Evolutionary conservation across 2,888 invertebrate genomes (phyloP).

Genomic region (Tetanocera ferruginea): DNA sequence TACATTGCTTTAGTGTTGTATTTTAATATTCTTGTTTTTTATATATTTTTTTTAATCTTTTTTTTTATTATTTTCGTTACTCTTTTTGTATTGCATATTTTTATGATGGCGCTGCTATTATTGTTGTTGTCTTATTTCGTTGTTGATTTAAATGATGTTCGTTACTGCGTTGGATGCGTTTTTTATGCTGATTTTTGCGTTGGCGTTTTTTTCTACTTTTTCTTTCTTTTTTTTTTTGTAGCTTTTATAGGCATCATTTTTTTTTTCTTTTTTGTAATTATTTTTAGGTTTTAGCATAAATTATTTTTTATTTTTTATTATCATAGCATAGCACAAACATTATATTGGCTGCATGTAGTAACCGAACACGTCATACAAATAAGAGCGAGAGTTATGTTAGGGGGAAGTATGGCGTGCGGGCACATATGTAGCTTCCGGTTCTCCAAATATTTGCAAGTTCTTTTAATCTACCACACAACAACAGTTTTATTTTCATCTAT

Average conservation of each 20-base stretch:
- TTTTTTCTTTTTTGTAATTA: constrained; percentile 11
- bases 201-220: constrained; percentile 23
- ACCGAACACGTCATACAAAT: no score
- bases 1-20: not conserved
- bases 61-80: not conserved
- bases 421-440: no score
- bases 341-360: no score
- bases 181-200: constrained; percentile 29
- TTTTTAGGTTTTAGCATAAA: constrained; percentile 14
- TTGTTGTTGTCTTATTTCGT: constrained; percentile 24
- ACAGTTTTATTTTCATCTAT: no score
- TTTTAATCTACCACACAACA: no score
- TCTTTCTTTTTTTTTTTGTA: not conserved
- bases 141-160: constrained; percentile 25
- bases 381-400: no score
- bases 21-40: not conserved
- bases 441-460: no score
- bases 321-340: not conserved
- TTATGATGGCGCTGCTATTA: constrained; percentile 20
- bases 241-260: constrained; percentile 2
- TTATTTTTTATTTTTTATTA: not conserved
- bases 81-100: constrained; percentile 10
- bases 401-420: no score
- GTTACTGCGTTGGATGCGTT: constrained; percentile 32
- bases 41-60: not conserved